Conservation (phyloP, 2,797 vertebrate genomes). For the Paramormyrops hopkinsi region DNA sequence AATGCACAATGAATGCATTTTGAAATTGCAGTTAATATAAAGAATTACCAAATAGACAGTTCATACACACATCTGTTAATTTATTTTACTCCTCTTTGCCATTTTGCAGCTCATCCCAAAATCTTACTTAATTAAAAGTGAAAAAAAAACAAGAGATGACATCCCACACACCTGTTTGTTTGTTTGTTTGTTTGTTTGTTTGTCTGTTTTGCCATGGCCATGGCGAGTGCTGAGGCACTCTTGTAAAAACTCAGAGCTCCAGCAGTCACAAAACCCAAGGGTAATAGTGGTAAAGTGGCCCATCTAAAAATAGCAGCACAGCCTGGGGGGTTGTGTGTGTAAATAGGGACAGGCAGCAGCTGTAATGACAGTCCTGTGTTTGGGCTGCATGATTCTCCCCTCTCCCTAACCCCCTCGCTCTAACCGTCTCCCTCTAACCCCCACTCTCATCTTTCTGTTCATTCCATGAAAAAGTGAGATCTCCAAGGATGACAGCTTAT, state of each 20-base stretch:
- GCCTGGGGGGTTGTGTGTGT: constrained; percentile 13
- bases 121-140: neutral
- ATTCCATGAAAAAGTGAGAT: neutral
- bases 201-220: neutral
- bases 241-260: neutral
- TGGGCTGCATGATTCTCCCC: constrained; percentile 20
- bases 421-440: constrained; percentile 17
- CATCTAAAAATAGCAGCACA: constrained; percentile 19
- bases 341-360: constrained; percentile 9
- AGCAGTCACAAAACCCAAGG: constrained; percentile 13
- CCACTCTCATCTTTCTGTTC: neutral
- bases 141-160: neutral
- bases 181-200: neutral
- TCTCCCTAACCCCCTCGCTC: neutral
- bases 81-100: neutral
- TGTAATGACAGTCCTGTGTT: constrained; percentile 28
- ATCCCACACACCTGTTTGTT: neutral
- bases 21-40: neutral
- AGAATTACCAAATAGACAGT: neutral
- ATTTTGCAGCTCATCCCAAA: neutral
- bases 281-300: constrained; percentile 15
- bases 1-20: neutral
- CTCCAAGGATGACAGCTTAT: neutral
- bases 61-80: neutral
- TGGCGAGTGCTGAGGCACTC: neutral